Base-by-base conservation (phyloP, 2,113 vertebrate genomes). In the Formicarius rufipectus region DNA sequence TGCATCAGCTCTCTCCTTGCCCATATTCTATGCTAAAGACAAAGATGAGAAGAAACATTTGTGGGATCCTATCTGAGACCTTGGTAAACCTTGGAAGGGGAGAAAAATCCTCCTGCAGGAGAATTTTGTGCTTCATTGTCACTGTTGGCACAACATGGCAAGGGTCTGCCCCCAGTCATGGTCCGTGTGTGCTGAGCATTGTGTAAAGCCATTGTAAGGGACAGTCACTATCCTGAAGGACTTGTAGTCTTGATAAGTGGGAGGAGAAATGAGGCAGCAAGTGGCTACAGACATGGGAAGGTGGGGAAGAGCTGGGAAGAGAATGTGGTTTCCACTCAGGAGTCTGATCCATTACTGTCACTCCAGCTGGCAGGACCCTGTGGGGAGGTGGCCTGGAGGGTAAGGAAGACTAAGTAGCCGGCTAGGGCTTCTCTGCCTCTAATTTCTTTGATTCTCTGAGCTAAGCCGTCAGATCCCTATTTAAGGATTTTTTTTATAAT, bases 401-500 rank as follows among this genome's bases (percentile, higher is more conserved):
- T 37, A 60, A 73, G 69, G 62, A 84, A 67, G 49, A 16, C 47
- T 93, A 84, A 96, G 60, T 91, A 44, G 87, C 92, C 75, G 83
- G 82, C 66, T 96, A 83, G 49, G 40, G 45, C 30, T 95, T 86
- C 84, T 91, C 83, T 88, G 45, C 24, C 33, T 95, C 56, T 88
- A 86, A 95, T 95, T 95, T 87, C 50, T 94, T 90, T 80, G 72
- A 93, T 90, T 92, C 72, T 95, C 63, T 88, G 55, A 75, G 95
- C 90, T 96, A 95, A 97, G 85, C 95, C 25, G 18, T 71, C 85
- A 96, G 86, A 96, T 95, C 96, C 96, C 90, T 93, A 93, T 96
- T 95, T 95, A 88, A 88, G 95, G 95, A 93, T 96, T 97, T 94
- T 92, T 87, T 88, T 75, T 31, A 91, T 93, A 95, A 97, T 93